These are phyloP conservation scores for Synergus umbraculus DNA, from an alignment of 2,888 invertebrate species.

Conservation along the genomic window DNA sequence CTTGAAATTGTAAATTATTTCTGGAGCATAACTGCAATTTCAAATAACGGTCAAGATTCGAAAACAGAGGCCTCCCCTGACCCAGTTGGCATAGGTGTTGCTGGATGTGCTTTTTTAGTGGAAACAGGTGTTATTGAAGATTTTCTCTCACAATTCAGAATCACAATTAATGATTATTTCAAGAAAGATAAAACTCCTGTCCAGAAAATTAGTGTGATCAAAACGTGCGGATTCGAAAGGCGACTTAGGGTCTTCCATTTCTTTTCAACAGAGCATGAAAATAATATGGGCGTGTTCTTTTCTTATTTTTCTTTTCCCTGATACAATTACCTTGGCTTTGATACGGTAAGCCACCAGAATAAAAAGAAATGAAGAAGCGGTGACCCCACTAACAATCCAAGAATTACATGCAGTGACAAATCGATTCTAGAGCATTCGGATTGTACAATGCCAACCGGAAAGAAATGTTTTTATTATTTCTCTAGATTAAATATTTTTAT, in stretches of 20 bases:
- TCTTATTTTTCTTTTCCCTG: constrained; percentile 2
- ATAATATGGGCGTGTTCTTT: constrained; percentile 17
- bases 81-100: constrained; percentile 30
- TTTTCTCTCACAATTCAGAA: neutral
- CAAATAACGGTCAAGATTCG: constrained; percentile 32
- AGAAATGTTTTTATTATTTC: neutral
- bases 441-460: neutral
- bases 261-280: neutral
- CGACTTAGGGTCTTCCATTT: neutral
- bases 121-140: constrained; percentile 31
- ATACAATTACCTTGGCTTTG: constrained; percentile 18
- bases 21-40: constrained; percentile 19
- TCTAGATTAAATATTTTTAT: neutral
- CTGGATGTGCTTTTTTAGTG: constrained; percentile 29
- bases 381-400: constrained; percentile 16
- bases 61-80: constrained; percentile 6
- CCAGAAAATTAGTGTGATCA: neutral
- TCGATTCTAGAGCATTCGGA: neutral
- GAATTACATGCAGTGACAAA: constrained; percentile 4
- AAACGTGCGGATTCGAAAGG: neutral
- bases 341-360: constrained; percentile 13
- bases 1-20: constrained; percentile 31
- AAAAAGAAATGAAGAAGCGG: constrained; percentile 23
- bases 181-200: no score
- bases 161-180: no score